phyloP scores from a whole-genome alignment of 2,113 vertebrate species.

The Platichthys stellatus region DNA sequence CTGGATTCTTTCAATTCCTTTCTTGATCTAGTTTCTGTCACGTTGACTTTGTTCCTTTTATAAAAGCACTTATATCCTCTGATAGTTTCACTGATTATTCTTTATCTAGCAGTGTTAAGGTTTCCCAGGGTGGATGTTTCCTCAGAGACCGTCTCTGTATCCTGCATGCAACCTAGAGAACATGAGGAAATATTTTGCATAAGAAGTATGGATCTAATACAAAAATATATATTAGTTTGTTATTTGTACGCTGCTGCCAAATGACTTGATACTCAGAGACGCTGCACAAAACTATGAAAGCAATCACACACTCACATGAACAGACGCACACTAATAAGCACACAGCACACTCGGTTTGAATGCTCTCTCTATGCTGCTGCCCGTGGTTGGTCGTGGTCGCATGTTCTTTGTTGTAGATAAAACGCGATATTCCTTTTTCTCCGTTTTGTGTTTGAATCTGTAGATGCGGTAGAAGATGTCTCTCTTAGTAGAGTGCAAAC shows the following conservation, averaged over 20 bases:
- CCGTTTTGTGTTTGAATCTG: constrained; percentile 68
- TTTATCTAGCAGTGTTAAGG: not conserved
- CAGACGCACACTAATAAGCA: constrained; percentile 22
- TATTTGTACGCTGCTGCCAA: constrained; percentile 67
- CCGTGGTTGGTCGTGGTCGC: constrained; percentile 73
- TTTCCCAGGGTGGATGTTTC: constrained; percentile 50
- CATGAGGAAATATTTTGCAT: constrained; percentile 54
- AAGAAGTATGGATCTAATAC: constrained; percentile 49
- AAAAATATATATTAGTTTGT: constrained; percentile 48
- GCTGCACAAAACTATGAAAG: constrained; percentile 60
- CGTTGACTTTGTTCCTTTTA: no score
- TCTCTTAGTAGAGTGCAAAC: constrained; percentile 59
- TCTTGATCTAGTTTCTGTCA: no score
- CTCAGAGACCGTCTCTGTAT: not conserved
- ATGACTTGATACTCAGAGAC: constrained; percentile 53
- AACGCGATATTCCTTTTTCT: constrained; percentile 54
- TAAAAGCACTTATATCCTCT: not conserved
- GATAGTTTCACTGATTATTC: not conserved
- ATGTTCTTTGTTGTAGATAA: constrained; percentile 75
- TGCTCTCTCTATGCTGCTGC: constrained; percentile 69
- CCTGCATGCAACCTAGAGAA: constrained; percentile 56
- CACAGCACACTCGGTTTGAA: constrained; percentile 34
- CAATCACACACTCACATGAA: constrained; percentile 42
- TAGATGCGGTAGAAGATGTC: constrained; percentile 55
- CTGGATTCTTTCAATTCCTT: no score